Percentiles rank a stretch among this genome's conserved stretches.
Conservation (phyloP, 2,797 vertebrate genomes). For the Anabacerthia variegaticeps region DNA sequence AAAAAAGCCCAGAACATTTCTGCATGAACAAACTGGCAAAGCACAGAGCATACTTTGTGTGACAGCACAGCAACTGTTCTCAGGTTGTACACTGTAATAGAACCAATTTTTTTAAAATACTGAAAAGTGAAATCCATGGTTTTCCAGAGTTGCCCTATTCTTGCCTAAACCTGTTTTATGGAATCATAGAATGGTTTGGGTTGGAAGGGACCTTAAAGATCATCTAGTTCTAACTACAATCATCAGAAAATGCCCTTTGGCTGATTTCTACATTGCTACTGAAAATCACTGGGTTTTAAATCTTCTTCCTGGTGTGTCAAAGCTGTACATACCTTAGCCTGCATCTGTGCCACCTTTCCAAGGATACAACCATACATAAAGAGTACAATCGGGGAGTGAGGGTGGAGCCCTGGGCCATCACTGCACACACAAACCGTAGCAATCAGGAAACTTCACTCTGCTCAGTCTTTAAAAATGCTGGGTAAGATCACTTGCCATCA, state of each 20-base stretch:
- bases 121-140: neutral
- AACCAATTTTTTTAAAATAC: neutral
- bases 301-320: neutral
- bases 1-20: neutral
- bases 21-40: neutral
- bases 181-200: neutral
- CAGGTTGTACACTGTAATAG: neutral
- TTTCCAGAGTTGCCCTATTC: neutral
- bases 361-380: neutral
- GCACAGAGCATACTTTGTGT: neutral
- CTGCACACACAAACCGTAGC: neutral
- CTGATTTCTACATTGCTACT: neutral
- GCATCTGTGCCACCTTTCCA: neutral
- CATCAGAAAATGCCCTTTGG: neutral
- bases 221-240: neutral
- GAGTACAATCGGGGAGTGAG: neutral
- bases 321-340: neutral
- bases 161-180: neutral
- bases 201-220: neutral
- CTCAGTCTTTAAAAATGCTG: neutral
- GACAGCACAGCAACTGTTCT: neutral
- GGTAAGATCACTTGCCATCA: neutral
- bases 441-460: neutral
- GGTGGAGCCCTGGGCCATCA: rapidly evolving
- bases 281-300: neutral